These are phyloP conservation scores for Recurvirostra avosetta DNA, from an alignment of 2,113 vertebrate species.

Conservation along the genomic window DNA sequence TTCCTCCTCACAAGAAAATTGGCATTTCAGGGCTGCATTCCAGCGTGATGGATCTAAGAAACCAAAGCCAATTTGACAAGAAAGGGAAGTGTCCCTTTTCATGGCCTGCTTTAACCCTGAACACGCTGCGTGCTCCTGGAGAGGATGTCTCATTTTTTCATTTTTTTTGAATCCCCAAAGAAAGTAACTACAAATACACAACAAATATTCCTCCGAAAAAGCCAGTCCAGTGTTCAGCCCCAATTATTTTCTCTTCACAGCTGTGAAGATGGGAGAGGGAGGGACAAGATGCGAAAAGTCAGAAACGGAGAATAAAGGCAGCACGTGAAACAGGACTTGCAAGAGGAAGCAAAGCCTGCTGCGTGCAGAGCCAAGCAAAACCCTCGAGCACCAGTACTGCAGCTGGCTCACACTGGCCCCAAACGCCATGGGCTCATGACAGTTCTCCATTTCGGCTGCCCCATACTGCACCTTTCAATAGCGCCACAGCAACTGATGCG, in stretches of 20 bases:
- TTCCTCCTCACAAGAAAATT: constrained; percentile 42
- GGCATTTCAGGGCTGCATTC: constrained; percentile 6
- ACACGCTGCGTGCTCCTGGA: neutral
- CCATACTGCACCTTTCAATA: neutral
- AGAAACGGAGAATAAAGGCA: neutral
- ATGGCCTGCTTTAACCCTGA: constrained; percentile 36
- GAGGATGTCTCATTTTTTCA: neutral
- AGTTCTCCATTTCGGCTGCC: neutral
- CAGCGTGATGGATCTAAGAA: constrained; percentile 29
- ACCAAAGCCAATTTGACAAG: constrained; percentile 43
- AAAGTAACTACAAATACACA: neutral
- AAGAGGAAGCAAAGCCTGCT: neutral
- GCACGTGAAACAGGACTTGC: neutral
- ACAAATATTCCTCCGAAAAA: neutral
- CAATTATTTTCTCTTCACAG: neutral
- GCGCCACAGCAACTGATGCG: neutral
- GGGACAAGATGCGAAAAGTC: neutral
- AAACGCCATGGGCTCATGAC: accelerated
- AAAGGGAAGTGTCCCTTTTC: constrained; percentile 40
- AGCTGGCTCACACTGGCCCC: neutral
- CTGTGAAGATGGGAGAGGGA: neutral
- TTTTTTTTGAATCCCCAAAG: neutral
- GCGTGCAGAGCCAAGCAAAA: neutral
- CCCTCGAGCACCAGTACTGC: neutral
- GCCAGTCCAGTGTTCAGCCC: neutral